phyloP scores from a whole-genome alignment of 2,888 invertebrate species.

The Himalopsyche anomala region DNA sequence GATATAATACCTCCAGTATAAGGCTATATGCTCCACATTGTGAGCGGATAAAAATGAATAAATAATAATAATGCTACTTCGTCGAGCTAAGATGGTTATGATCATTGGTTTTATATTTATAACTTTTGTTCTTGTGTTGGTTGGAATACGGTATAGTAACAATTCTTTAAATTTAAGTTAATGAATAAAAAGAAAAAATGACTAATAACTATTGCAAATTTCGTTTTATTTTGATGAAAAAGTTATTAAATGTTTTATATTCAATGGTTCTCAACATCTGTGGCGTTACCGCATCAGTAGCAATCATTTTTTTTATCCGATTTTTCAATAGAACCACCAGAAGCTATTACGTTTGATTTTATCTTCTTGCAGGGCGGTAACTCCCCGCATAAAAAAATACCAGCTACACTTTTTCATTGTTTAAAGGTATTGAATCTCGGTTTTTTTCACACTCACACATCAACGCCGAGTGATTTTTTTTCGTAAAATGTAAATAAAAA shows the following conservation, averaged over 20 bases:
- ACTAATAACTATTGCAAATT: no score
- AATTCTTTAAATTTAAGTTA: no score
- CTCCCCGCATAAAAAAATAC: slow-evolving; percentile 1
- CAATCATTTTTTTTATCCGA: slow-evolving; percentile 33
- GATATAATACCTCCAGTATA: no score
- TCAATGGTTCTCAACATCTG: not conserved
- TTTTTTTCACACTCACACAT: not conserved
- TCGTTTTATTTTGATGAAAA: no score
- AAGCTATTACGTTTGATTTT: slow-evolving; percentile 31
- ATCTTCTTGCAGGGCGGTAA: slow-evolving; percentile 10
- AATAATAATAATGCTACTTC: no score
- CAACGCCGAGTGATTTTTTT: not conserved
- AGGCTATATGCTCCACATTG: no score
- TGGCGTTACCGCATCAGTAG: slow-evolving; percentile 3
- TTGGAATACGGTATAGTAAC: no score
- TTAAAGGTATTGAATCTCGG: slow-evolving; percentile 5
- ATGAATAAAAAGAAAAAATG: no score
- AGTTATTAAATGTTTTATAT: not conserved
- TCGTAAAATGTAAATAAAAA: slow-evolving; percentile 15
- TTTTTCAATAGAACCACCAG: slow-evolving; percentile 30
- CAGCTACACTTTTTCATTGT: not conserved
- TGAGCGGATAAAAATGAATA: no score
- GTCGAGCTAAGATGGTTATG: no score
- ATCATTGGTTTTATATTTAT: no score
- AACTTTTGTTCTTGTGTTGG: no score